Conservation (phyloP, 2,113 vertebrate genomes). For the Bostrychus sinensis region DNA sequence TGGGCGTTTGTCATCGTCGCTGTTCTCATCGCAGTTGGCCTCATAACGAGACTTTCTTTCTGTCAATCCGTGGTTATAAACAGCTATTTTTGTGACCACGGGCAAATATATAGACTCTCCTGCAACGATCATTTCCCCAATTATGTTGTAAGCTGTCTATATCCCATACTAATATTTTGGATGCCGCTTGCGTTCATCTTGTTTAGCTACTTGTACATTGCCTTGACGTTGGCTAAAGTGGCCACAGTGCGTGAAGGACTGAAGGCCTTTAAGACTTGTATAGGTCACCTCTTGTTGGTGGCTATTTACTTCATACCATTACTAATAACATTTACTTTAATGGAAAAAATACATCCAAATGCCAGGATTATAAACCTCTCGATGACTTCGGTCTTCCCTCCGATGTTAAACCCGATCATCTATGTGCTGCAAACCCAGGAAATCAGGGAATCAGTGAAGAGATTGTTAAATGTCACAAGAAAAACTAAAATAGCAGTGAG, state of each 20-base stretch:
- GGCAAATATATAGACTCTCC: constrained; percentile 60
- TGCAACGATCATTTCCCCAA: constrained; percentile 6
- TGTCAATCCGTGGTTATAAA: constrained; percentile 69
- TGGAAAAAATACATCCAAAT: constrained; percentile 55
- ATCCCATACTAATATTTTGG: constrained; percentile 52
- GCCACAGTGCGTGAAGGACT: constrained; percentile 34
- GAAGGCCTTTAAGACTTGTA: constrained; percentile 57
- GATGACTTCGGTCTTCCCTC: constrained; percentile 60
- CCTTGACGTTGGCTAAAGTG: constrained; percentile 45
- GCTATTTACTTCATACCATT: constrained; percentile 55
- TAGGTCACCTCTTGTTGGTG: constrained; percentile 54
- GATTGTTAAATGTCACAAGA: constrained; percentile 16
- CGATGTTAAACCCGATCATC: constrained; percentile 69
- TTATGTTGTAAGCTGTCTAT: constrained; percentile 20
- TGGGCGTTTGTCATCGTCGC: constrained; percentile 49
- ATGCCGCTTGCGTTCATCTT: constrained; percentile 59
- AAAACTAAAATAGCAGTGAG: constrained; percentile 10
- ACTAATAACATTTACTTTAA: constrained; percentile 40
- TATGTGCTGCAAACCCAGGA: constrained; percentile 71
- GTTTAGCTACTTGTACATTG: constrained; percentile 54
- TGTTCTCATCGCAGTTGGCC: constrained; percentile 9
- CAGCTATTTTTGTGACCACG: constrained; percentile 75
- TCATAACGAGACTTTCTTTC: constrained; percentile 69
- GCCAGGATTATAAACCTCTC: constrained; percentile 71
- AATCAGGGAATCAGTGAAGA: constrained; percentile 60